phyloP scores from a whole-genome alignment of 2,113 vertebrate genomes.

The western clawed frog (Xenopus tropicalis) region DNA sequence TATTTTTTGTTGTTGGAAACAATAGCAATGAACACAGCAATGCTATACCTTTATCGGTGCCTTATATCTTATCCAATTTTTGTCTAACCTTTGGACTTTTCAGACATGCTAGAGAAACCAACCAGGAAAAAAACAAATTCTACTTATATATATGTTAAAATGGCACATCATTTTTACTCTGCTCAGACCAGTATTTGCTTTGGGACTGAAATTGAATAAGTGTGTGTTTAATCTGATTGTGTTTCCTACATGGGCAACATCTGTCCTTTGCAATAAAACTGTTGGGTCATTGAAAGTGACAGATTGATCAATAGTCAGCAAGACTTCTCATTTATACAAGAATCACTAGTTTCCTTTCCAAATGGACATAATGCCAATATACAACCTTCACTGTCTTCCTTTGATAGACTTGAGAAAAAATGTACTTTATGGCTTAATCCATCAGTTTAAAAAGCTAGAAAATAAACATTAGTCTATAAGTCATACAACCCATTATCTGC shows the following conservation, averaged over 20 bases:
- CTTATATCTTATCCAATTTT: no score
- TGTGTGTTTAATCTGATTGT: conserved; percentile 23
- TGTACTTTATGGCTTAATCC: conserved; percentile 27
- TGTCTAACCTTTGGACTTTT: no score
- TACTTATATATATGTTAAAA: neutral
- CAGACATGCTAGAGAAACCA: no score
- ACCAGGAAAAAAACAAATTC: neutral
- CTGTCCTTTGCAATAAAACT: conserved; percentile 36
- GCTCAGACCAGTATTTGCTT: conserved; percentile 2
- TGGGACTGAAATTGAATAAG: conserved; percentile 37
- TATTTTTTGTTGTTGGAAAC: no score
- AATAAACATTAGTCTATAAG: neutral
- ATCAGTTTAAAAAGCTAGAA: conserved; percentile 1
- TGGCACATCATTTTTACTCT: conserved; percentile 20
- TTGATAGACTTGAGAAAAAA: conserved; percentile 17
- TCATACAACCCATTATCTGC: neutral
- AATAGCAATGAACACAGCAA: no score
- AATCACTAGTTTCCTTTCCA: conserved; percentile 25
- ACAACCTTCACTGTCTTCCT: neutral
- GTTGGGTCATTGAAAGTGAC: conserved; percentile 22
- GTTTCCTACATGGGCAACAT: conserved; percentile 6
- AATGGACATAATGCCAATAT: conserved; percentile 33
- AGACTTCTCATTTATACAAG: conserved; percentile 25
- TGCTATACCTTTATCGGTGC: no score
- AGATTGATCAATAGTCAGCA: conserved; percentile 41